Base-by-base conservation (phyloP, 2,888 invertebrate species). In the Scaptomyza parva region DNA sequence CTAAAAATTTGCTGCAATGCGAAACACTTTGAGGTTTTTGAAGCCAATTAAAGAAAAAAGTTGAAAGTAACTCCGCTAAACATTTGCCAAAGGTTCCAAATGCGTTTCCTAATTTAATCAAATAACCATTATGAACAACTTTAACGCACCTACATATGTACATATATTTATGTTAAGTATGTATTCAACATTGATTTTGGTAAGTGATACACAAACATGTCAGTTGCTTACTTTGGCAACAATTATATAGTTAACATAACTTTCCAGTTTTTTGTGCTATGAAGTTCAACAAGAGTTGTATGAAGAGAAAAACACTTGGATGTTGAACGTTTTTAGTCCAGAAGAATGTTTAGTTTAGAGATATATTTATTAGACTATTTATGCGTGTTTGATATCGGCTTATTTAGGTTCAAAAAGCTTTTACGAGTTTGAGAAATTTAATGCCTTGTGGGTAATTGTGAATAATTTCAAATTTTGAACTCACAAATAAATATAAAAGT, bases 31-130 rank as follows among this genome's bases (percentile, higher is more conserved):
- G 12, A 26, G 45, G 35, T 24, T 47, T 57, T 39, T 47, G 39
- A n/a, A n/a, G 61, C 39, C 62, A 74, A 74, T 70, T 67, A 70
- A 11, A 12, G 11, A 12, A 11, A 12, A 11, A 35, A 14, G 43
- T 37, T 41, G 40, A 44, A 20, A 28, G 39, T 24, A 37, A 18
- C 20, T 24, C 11, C 11, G 24, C 18, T 17, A 9, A 24, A 8
- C 11, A 28, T 22, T 22, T 51, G 24, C 24, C 14, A 24, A 26
- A 17, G 33, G 18, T 0, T 45, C 17, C n/a, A 28, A 33, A 45
- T 24, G 18, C 37, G 17, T 26, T 44, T 52, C 28, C 17, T 17
- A 14, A 18, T 45, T 40, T 30, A 41, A 33, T 17, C 14, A 1
- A 53, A n/a, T 20, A 24, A 28, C n/a, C 12, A 11, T 20, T 39